Percentiles rank a stretch among this genome's conserved stretches.
Conservation (phyloP, 2,888 invertebrate genomes). For the Drosophila engyochracea region DNA sequence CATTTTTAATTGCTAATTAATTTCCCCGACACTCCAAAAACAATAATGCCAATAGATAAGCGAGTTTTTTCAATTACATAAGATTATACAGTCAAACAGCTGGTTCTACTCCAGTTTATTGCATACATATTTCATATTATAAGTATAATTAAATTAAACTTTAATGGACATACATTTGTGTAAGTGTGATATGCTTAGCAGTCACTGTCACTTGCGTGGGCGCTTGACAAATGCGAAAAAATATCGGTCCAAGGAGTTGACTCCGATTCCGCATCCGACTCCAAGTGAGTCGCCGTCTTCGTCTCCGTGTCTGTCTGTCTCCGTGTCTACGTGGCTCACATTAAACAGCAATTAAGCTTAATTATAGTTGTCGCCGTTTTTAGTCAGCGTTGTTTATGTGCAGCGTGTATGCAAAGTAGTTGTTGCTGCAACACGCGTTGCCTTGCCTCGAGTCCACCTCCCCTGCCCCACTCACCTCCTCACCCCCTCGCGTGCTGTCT, state of each 20-base stretch:
- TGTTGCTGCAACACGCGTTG: slow-evolving; percentile 56
- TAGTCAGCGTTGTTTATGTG: slow-evolving; percentile 74
- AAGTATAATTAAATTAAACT: slow-evolving; percentile 53
- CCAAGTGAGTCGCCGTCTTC: neutral
- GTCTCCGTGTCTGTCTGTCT: neutral
- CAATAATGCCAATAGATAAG: slow-evolving; percentile 55
- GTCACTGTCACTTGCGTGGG: slow-evolving; percentile 47
- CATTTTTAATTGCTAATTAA: slow-evolving; percentile 81
- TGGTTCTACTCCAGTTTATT: slow-evolving; percentile 36
- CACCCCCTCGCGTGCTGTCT: slow-evolving; percentile 1
- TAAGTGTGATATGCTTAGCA: slow-evolving; percentile 21
- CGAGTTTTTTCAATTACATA: slow-evolving; percentile 41
- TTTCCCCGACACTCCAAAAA: slow-evolving; percentile 64
- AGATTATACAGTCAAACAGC: slow-evolving; percentile 35
- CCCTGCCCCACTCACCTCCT: slow-evolving; percentile 1
- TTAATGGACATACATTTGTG: slow-evolving; percentile 15
- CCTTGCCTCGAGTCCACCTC: slow-evolving; percentile 11
- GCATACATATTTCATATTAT: slow-evolving; percentile 20
- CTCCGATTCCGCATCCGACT: slow-evolving; percentile 10
- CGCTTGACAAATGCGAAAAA: slow-evolving; percentile 46
- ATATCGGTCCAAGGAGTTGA: slow-evolving; percentile 20
- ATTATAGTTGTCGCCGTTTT: slow-evolving; percentile 81
- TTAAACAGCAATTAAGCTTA: slow-evolving; percentile 81
- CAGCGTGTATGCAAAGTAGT: slow-evolving; percentile 75
- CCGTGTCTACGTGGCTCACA: slow-evolving; percentile 54